These are phyloP conservation scores for Yponomeuta evonymella DNA, from an alignment of 2,888 invertebrate species.

Conservation along the genomic window DNA sequence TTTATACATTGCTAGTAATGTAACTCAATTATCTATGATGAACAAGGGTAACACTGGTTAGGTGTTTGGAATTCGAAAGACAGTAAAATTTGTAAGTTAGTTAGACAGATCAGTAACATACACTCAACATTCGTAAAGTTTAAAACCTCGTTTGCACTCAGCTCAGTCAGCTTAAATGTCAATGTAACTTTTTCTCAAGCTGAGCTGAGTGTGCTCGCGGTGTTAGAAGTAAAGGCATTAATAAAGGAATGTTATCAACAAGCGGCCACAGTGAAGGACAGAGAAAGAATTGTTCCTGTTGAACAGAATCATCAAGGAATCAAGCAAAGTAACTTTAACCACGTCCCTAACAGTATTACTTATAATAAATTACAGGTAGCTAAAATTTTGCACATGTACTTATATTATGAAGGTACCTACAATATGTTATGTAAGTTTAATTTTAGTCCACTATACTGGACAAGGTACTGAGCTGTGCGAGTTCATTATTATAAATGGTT, in stretches of 20 bases:
- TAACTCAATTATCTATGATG: no score
- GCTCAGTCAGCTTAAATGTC: no score
- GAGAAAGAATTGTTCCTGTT: slow-evolving; percentile 30
- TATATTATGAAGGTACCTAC: slow-evolving; percentile 22
- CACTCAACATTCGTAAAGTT: neutral
- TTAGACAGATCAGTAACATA: neutral
- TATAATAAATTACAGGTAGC: slow-evolving; percentile 69
- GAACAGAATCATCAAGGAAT: slow-evolving; percentile 40
- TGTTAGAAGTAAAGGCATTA: slow-evolving; percentile 41
- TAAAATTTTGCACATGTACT: slow-evolving; percentile 64
- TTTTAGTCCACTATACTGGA: slow-evolving; percentile 58
- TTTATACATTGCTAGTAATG: no score
- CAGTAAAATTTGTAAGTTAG: slow-evolving; percentile 13
- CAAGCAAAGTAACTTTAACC: slow-evolving; percentile 51
- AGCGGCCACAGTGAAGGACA: slow-evolving; percentile 60
- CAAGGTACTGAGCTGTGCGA: slow-evolving; percentile 68
- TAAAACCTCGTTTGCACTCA: no score
- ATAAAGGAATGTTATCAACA: slow-evolving; percentile 56
- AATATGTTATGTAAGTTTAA: slow-evolving; percentile 45
- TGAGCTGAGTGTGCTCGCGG: no score
- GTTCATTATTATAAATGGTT: slow-evolving; percentile 29
- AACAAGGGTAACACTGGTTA: slow-evolving; percentile 17
- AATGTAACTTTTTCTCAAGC: no score
- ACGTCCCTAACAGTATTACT: slow-evolving; percentile 63
- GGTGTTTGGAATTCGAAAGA: slow-evolving; percentile 20